phyloP scores from a whole-genome alignment of 1,140 invertebrate species.

The Meloidogyne hapla region DNA sequence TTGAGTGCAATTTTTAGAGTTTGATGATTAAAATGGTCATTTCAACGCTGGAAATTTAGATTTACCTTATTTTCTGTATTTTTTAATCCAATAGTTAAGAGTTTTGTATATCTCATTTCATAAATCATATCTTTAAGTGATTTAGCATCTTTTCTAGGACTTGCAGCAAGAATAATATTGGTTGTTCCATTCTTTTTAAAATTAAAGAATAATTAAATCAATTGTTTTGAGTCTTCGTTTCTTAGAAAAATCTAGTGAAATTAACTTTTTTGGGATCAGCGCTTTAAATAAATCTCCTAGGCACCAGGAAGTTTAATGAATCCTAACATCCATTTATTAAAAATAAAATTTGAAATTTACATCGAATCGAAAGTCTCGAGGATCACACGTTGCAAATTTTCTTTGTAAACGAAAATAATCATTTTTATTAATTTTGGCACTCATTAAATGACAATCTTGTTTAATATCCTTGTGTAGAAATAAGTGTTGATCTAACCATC shows the following conservation, averaged over 20 bases:
- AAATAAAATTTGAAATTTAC: slow-evolving; percentile 16
- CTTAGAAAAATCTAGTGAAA: no score
- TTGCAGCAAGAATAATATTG: slow-evolving; percentile 53
- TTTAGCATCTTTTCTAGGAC: slow-evolving; percentile 29
- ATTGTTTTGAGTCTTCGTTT: background rate
- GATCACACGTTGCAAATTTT: slow-evolving; percentile 87
- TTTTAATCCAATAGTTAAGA: slow-evolving; percentile 20
- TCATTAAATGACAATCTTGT: slow-evolving; percentile 74
- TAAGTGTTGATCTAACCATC: slow-evolving; percentile 32
- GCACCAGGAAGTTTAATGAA: no score
- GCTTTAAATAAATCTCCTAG: no score
- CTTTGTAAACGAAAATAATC: slow-evolving; percentile 74
- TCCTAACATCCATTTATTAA: no score
- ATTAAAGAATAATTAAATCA: background rate
- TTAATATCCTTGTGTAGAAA: slow-evolving; percentile 69
- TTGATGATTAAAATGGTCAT: slow-evolving; percentile 12
- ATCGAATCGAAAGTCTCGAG: slow-evolving; percentile 81
- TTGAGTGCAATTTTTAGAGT: background rate
- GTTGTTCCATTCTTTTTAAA: slow-evolving; percentile 55
- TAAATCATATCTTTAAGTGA: slow-evolving; percentile 34
- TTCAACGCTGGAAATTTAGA: slow-evolving; percentile 7
- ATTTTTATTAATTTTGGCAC: slow-evolving; percentile 68
- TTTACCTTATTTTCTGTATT: background rate
- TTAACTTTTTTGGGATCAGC: no score
- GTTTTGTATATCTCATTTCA: slow-evolving; percentile 38